Base-by-base conservation (phyloP, 2,113 vertebrate genomes). In the Hyperopisus bebe region DNA sequence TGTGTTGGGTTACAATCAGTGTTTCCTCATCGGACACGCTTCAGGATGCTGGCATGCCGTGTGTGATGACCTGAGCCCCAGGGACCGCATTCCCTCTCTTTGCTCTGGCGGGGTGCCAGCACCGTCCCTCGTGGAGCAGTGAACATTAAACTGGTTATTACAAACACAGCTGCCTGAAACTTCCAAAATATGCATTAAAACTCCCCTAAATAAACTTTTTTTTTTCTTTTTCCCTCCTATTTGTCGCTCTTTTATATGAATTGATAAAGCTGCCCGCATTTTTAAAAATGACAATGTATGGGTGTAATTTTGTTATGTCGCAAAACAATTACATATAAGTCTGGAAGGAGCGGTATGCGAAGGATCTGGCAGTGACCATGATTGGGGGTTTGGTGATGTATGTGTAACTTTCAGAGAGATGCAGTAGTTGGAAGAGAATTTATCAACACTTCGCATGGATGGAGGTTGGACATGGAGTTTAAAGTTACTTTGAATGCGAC, bases 131-230 rank as follows among this genome's bases (percentile, higher is more conserved):
- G 11, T 9, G 46, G 46, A 15, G 35, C 48, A 35, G 70, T 89
- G 74, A 82, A 48, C 77, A 48, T 89, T 17, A 89, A 51, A 51
- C 31, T 53, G 31, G 35, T 5, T 82, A 66, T 62, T 35, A 80
- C 58, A 88, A 82, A 62, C 31, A 77, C 88, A 44, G 48, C 47
- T 82, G 70, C 88, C 74, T 87, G 85, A 87, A 87, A 31, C 27
- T 53, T 53, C 13, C 47, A 50, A 87, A 55, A 87, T 35, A 87
- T 87, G 85, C 85, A 87, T 87, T 87, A 53, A 48, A 87, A 87
- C n/a, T 89, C 50, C 47, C n/a, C 15, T 35, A 53, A 87, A 87
- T 87, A 53, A 35, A 87, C 15, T 53, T 53, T 53, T 47, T 80
- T 82, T 70, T 44, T 44, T 84, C 11, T 44, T 84, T 10, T 10